A percentile compares a stretch with the other conserved stretches of the same genome.
phyloP scores from a whole-genome alignment of 2,888 invertebrate genomes.

The Escarpia spicata region DNA sequence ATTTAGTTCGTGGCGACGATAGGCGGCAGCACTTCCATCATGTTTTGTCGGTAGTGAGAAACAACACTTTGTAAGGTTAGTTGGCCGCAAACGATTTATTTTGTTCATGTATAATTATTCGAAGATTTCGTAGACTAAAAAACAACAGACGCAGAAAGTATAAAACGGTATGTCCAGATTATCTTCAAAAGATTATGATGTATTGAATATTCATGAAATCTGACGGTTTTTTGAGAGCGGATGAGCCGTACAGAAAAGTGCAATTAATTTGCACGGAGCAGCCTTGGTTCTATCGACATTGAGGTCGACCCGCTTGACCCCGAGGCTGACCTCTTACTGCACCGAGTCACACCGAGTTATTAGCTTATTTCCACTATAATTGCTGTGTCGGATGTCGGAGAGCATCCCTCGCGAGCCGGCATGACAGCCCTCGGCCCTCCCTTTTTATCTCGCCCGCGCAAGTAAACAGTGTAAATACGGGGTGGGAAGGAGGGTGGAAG shows the following conservation, averaged over 20 bases:
- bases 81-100: neutral
- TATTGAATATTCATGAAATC: neutral
- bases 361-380: constrained; percentile 6
- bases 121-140: neutral
- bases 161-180: neutral
- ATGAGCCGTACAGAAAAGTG: neutral
- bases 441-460: neutral
- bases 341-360: constrained; percentile 2
- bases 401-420: neutral
- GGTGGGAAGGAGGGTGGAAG: neutral
- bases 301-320: neutral
- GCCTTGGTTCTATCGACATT: neutral
- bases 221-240: neutral
- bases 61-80: neutral
- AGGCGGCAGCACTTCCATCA: neutral
- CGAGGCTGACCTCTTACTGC: neutral
- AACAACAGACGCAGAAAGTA: neutral
- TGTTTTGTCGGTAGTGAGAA: neutral
- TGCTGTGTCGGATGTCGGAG: neutral
- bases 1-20: neutral
- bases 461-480: neutral
- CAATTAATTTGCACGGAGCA: neutral
- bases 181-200: neutral
- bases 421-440: neutral
- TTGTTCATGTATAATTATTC: neutral